Base-by-base conservation (phyloP, 1,140 invertebrate species). In the Drosophila arawakana region DNA sequence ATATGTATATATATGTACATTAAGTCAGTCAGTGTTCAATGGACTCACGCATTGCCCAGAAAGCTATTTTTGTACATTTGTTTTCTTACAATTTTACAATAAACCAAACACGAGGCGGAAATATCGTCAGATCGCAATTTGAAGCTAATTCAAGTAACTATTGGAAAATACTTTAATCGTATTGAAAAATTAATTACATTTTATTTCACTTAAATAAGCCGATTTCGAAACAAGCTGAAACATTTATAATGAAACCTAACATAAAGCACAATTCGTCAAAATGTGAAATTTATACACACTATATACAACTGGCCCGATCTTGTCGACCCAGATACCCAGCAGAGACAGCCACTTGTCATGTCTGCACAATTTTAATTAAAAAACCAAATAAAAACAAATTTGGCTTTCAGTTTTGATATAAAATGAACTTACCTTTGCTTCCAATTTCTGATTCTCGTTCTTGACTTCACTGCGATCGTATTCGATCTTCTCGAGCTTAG, bases 401-500 rank as follows among this genome's bases (percentile, higher is more conserved):
- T 46, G 10, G 11, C 4, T 68, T 46, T 41, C 47, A 47, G 55
- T 39, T 30, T 30, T 0, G 25, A 18, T 10, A 39, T 9, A 18
- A 47, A 34, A 21, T 13, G 0, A 11, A 47, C 95, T 95, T 93
- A 98, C 97, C 96, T 97, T 97, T 66, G 95, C 95, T 93, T 98
- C 98, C 63, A 98, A 93, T 93, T 96, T 96, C 81, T 98, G 97
- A 91, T 97, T 98, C 80, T 97, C 96, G 80, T 96, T 95, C 93
- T 98, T 98, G 90, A 98, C 94, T 76, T 96, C 95, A 80, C 95
- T 95, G 67, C 97, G 94, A 91, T 98, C 98, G 83, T 94, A 95
- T 91, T 98, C 97, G 73, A 97, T 93, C 92, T 97, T 97, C 58
- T 98, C 97, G 75, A 97, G 92, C 92, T 97, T 97, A 1, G 94